phyloP scores from a whole-genome alignment of 2,113 vertebrate genomes.

The Hemicordylus capensis region DNA sequence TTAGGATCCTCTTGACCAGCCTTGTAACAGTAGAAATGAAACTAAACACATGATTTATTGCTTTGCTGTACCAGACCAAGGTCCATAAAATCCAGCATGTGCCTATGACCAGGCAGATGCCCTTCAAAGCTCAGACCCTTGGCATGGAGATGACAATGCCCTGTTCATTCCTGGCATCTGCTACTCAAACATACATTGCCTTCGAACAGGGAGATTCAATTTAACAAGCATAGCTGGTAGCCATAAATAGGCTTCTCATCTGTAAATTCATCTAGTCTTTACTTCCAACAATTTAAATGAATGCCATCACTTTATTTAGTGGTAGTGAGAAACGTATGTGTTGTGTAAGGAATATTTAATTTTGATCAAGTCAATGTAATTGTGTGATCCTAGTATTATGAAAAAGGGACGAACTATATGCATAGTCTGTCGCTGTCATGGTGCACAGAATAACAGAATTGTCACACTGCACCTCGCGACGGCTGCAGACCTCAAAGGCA shows the following conservation, averaged over 20 bases:
- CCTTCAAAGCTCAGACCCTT: background rate
- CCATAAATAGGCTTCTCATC: background rate
- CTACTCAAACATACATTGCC: background rate
- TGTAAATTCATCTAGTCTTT: background rate
- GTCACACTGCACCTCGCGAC: too few species aligned
- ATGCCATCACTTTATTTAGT: background rate
- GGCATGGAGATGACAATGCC: background rate
- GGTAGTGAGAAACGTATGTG: background rate
- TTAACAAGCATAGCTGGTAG: background rate
- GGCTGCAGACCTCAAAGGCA: too few species aligned
- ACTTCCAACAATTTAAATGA: background rate
- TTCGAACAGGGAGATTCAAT: background rate
- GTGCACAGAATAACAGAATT: too few species aligned
- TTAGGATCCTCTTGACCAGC: background rate
- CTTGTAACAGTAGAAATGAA: background rate
- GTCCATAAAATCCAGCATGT: background rate
- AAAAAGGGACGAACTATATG: too few species aligned
- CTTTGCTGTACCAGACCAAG: background rate
- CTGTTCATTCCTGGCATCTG: background rate
- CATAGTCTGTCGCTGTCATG: too few species aligned
- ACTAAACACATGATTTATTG: background rate
- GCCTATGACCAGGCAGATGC: background rate
- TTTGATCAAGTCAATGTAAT: background rate
- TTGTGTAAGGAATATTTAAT: background rate
- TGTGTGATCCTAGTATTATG: too few species aligned